Evolutionary conservation across 2,797 vertebrate genomes (phyloP).

Genomic region (Esox masquinongy): DNA sequence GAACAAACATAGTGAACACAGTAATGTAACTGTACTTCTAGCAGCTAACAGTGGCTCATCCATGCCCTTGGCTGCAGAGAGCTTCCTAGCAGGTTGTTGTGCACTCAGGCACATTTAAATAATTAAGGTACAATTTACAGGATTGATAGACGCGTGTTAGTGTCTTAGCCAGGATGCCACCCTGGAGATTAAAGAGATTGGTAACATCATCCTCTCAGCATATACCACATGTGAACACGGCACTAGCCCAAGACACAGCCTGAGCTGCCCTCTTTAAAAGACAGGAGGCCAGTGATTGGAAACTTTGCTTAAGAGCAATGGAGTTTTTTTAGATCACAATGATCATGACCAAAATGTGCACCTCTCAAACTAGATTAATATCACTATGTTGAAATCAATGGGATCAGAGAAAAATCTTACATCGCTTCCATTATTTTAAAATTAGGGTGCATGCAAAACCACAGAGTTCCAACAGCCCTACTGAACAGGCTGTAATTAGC

Average conservation of each 20-base stretch:
- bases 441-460: conserved; percentile 9
- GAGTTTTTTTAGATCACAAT: no score
- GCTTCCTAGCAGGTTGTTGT: conserved; percentile 50
- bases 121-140: conserved; percentile 43
- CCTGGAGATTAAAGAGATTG: conserved; percentile 49
- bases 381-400: not conserved
- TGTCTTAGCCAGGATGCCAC: conserved; percentile 53
- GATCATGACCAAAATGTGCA: not conserved
- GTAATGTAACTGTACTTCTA: conserved; percentile 34
- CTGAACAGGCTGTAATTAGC: conserved; percentile 63
- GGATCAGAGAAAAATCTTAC: not conserved
- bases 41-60: conserved; percentile 49
- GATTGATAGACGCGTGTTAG: conserved; percentile 57
- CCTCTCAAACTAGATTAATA: not conserved
- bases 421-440: not conserved
- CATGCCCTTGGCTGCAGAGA: conserved; percentile 33
- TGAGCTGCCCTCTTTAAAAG: not conserved
- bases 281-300: not conserved
- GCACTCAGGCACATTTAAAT: conserved; percentile 52
- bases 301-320: not conserved
- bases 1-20: conserved; percentile 49
- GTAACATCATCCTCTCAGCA: conserved; percentile 44
- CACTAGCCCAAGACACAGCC: conserved; percentile 23
- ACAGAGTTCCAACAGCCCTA: conserved; percentile 39
- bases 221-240: conserved; percentile 33